A percentile compares a stretch with the other conserved stretches of the same genome.
phyloP scores from a whole-genome alignment of 2,888 invertebrate genomes.

The Eupithecia dodoneata region DNA sequence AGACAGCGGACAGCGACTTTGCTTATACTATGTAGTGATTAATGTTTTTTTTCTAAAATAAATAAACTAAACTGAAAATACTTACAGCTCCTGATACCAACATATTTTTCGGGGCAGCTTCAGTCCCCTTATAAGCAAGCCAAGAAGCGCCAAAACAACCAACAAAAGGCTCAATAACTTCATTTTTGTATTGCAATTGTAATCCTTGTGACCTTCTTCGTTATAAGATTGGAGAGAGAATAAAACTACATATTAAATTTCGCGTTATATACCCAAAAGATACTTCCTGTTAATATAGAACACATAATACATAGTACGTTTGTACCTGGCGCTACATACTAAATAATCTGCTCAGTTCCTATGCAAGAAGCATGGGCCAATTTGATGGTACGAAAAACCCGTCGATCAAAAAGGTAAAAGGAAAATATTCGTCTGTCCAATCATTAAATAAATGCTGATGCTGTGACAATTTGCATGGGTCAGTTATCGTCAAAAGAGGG shows the following conservation, averaged over 20 bases:
- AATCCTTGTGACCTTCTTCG: not conserved
- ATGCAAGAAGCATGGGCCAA: not conserved
- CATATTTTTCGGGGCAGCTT: constrained; percentile 40
- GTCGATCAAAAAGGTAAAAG: not conserved
- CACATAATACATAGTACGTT: not conserved
- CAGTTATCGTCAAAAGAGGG: not conserved
- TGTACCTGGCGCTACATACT: not conserved
- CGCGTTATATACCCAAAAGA: not conserved
- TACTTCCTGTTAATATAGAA: constrained; percentile 2
- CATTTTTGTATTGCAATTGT: constrained; percentile 20
- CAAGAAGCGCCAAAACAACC: constrained; percentile 32
- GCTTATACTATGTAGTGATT: no score
- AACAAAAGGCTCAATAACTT: constrained; percentile 33
- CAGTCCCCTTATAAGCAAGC: constrained; percentile 25
- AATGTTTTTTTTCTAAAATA: not conserved
- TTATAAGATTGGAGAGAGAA: not conserved
- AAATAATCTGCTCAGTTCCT: not conserved
- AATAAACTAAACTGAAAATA: not conserved
- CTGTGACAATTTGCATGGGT: not conserved
- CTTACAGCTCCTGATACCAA: constrained; percentile 24
- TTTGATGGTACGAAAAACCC: constrained; percentile 14
- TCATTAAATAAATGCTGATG: not conserved
- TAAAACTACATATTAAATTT: constrained; percentile 2
- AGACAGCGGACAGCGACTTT: no score
- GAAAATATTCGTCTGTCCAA: not conserved